phyloP scores from a whole-genome alignment of 2,888 invertebrate genomes.

The Macropis europaea region DNA sequence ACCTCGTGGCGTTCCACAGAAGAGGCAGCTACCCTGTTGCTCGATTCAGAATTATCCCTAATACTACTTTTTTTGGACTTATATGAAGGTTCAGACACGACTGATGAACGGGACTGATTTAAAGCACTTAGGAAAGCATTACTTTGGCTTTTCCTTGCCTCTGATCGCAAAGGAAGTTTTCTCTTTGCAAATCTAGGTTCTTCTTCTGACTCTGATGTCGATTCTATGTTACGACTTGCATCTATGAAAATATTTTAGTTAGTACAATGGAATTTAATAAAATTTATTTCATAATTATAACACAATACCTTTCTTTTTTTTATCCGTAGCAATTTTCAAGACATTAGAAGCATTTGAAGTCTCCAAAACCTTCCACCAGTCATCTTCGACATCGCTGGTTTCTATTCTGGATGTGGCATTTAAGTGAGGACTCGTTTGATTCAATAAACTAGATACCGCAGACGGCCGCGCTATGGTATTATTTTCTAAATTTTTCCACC shows the following conservation, averaged over 20 bases:
- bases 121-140: slow-evolving; percentile 51
- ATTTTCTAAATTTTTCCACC: slow-evolving; percentile 55
- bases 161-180: slow-evolving; percentile 12
- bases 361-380: slow-evolving; percentile 60
- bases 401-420: slow-evolving; percentile 30
- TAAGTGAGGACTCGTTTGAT: slow-evolving; percentile 37
- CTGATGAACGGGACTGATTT: slow-evolving; percentile 4
- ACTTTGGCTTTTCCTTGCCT: slow-evolving; percentile 8
- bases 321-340: not conserved
- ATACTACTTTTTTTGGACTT: not conserved
- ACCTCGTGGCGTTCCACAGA: not conserved
- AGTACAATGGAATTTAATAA: not conserved
- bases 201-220: slow-evolving; percentile 48
- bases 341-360: not conserved
- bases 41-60: not conserved
- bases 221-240: not conserved
- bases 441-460: not conserved
- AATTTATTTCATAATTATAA: not conserved
- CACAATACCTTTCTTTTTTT: not conserved
- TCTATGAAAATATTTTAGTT: slow-evolving; percentile 2
- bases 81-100: not conserved
- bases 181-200: slow-evolving; percentile 21
- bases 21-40: not conserved
- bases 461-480: slow-evolving; percentile 32
- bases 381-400: not conserved